Conservation (phyloP, 2,797 vertebrate genomes). For the Lacerta bilineata region DNA sequence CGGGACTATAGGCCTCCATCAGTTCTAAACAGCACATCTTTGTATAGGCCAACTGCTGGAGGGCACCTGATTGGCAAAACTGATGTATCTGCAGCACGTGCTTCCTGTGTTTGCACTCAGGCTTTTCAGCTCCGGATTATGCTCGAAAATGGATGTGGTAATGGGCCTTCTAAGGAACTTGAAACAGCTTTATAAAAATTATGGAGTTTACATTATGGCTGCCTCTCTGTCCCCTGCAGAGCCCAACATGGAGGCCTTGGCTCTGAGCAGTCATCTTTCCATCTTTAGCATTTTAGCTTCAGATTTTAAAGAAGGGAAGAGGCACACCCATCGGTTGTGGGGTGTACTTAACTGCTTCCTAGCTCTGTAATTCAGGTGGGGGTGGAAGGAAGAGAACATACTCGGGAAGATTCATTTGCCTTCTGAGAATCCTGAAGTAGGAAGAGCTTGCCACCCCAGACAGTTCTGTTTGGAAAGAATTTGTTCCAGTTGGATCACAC, state of each 20-base stretch:
- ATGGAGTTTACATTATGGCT: not conserved
- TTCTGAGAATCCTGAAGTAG: not conserved
- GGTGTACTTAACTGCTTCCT: not conserved
- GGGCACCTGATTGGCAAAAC: no score
- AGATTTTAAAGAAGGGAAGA: not conserved
- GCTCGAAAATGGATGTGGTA: not conserved
- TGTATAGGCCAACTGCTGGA: no score
- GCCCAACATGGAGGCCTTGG: not conserved
- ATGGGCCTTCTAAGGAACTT: not conserved
- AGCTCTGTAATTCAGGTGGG: not conserved
- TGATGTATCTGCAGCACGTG: not conserved
- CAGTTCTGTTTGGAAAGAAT: not conserved
- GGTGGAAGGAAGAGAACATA: not conserved
- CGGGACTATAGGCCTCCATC: no score
- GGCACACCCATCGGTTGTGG: no score
- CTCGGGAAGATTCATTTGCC: not conserved
- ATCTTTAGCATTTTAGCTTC: not conserved
- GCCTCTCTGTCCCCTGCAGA: not conserved
- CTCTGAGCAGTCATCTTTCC: not conserved
- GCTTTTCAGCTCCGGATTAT: not conserved
- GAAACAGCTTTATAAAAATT: not conserved
- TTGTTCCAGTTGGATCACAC: not conserved
- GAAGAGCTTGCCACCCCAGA: not conserved
- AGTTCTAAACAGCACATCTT: no score
- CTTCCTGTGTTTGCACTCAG: not conserved